Evolutionary conservation across 2,888 invertebrate genomes (phyloP).

Genomic region (Hemicrepidius hirtus): DNA sequence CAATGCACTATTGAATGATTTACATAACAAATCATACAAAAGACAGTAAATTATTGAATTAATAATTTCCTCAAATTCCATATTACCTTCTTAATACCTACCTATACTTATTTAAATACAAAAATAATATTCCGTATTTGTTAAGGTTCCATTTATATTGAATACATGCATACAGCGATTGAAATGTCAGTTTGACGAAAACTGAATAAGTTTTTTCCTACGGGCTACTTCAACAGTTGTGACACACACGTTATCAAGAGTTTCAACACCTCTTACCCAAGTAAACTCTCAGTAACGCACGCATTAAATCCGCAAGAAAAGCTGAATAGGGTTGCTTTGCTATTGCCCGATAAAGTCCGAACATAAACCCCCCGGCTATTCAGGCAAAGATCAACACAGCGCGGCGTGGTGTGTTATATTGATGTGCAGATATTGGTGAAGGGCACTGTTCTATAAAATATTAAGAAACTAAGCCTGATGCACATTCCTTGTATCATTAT

Average conservation of each 20-base stretch:
- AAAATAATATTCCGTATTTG: too few species aligned
- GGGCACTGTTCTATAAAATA: constrained; percentile 50
- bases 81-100: too few species aligned
- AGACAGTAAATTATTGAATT: too few species aligned
- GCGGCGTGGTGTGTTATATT: constrained; percentile 44
- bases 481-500: constrained; percentile 58
- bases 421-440: constrained; percentile 52
- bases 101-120: too few species aligned
- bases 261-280: constrained; percentile 31
- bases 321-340: constrained; percentile 51
- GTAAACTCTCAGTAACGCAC: constrained; percentile 44
- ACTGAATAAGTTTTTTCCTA: not conserved
- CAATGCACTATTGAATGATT: too few species aligned
- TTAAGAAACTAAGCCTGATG: constrained; percentile 57
- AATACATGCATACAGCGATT: too few species aligned
- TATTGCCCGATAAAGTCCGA: constrained; percentile 53
- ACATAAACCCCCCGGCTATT: constrained; percentile 50
- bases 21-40: too few species aligned
- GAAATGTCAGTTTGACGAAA: too few species aligned
- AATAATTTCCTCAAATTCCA: too few species aligned
- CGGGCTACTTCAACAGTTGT: constrained; percentile 9
- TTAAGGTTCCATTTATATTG: too few species aligned
- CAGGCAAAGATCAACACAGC: constrained; percentile 52
- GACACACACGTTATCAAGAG: constrained; percentile 7
- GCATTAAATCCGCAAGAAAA: constrained; percentile 48